Evolutionary conservation across 2,888 invertebrate species (phyloP).

Genomic region (Acleris literana): DNA sequence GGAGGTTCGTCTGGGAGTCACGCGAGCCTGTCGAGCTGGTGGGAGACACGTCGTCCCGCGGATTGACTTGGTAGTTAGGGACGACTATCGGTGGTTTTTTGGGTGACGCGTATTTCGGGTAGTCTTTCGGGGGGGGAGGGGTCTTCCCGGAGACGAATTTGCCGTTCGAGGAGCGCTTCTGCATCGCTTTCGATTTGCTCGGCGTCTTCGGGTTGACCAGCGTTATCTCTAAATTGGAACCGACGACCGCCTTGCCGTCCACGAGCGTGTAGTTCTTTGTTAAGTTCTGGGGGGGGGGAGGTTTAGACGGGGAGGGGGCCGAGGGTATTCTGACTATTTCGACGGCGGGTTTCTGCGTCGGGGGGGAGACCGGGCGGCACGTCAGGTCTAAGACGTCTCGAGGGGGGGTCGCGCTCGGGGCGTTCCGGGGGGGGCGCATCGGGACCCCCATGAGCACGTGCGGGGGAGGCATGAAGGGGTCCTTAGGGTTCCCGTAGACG

Average conservation of each 20-base stretch:
- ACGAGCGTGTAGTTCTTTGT: constrained; percentile 73
- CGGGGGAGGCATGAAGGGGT: constrained; percentile 83
- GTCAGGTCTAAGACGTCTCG: constrained; percentile 87
- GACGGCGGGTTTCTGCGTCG: constrained; percentile 66
- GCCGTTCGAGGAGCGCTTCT: constrained; percentile 81
- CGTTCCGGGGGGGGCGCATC: constrained; percentile 56
- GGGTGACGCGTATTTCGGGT: constrained; percentile 48
- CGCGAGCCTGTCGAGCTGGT: constrained; percentile 58
- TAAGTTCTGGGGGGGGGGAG: constrained; percentile 68
- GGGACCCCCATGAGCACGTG: constrained; percentile 76
- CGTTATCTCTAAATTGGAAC: constrained; percentile 89
- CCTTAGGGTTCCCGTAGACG: constrained; percentile 89
- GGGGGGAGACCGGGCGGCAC: constrained; percentile 68
- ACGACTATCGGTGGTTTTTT: constrained; percentile 62
- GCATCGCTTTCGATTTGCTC: constrained; percentile 60
- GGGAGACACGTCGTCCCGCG: constrained; percentile 59
- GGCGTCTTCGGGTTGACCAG: constrained; percentile 82
- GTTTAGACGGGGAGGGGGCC: constrained; percentile 67
- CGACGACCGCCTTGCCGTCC: constrained; percentile 76
- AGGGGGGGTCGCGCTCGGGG: constrained; percentile 57
- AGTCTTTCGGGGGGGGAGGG: constrained; percentile 68
- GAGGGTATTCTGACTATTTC: constrained; percentile 84
- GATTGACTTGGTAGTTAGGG: constrained; percentile 66
- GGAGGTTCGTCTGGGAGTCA: constrained; percentile 45
- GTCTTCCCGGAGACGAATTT: constrained; percentile 80